phyloP scores from a whole-genome alignment of 2,113 vertebrate genomes.

The Eupsittula cactorum region DNA sequence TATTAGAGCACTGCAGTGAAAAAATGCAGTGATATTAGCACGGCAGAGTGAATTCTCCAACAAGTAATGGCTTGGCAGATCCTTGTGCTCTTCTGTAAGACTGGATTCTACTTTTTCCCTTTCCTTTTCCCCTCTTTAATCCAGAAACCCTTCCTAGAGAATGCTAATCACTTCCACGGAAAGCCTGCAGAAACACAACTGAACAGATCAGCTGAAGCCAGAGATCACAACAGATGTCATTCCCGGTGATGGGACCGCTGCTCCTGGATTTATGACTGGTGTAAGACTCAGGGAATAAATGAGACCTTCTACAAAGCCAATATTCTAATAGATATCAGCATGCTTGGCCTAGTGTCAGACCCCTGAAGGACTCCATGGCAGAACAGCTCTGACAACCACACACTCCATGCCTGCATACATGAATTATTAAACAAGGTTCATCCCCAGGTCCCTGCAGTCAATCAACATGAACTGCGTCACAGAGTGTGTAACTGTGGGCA shows the following conservation, averaged over 20 bases:
- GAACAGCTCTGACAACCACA: neutral
- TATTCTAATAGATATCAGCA: neutral
- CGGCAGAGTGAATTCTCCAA: neutral
- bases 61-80: neutral
- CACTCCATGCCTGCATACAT: neutral
- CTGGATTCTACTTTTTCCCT: rapidly evolving
- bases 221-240: neutral
- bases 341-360: neutral
- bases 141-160: neutral
- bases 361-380: neutral
- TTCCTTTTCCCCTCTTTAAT: rapidly evolving
- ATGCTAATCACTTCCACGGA: neutral
- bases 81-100: neutral
- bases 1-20: neutral
- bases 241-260: rapidly evolving
- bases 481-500: neutral
- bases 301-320: neutral
- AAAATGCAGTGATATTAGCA: neutral
- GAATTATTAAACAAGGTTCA: neutral
- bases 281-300: neutral
- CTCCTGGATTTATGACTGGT: neutral
- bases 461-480: neutral
- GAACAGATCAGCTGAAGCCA: neutral
- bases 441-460: neutral
- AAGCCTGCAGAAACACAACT: rapidly evolving